Conservation (phyloP, 2,797 vertebrate genomes). For the Epinephelus awoara region DNA sequence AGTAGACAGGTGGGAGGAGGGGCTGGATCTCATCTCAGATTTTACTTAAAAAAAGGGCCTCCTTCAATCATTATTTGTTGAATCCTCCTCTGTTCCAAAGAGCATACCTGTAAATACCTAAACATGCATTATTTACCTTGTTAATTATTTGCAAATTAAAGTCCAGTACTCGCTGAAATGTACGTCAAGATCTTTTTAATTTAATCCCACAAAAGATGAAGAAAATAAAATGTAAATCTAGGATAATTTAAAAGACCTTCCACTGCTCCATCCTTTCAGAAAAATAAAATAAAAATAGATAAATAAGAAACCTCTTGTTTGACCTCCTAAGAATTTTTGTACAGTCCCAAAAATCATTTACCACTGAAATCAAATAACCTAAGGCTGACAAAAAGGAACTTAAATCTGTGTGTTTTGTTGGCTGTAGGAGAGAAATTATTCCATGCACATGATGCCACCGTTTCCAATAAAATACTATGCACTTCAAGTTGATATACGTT, state of each 20-base stretch:
- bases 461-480: constrained; percentile 21
- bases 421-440: not conserved
- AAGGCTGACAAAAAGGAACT: not conserved
- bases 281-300: not conserved
- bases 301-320: not conserved
- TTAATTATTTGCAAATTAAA: too few relatives aligned
- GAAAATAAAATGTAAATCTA: too few relatives aligned
- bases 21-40: too few relatives aligned
- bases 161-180: too few relatives aligned
- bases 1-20: too few relatives aligned
- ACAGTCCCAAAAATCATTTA: not conserved
- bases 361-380: not conserved
- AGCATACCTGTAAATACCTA: too few relatives aligned
- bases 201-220: not conserved
- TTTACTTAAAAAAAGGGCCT: not conserved
- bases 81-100: too few relatives aligned
- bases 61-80: not conserved
- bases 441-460: not conserved
- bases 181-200: not conserved
- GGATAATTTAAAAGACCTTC: too few relatives aligned
- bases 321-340: too few relatives aligned
- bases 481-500: constrained; percentile 50
- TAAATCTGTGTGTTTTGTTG: not conserved
- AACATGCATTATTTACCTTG: too few relatives aligned
- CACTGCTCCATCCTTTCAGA: not conserved